Evolutionary conservation across 2,797 vertebrate species (phyloP).

Genomic region (Apodemus agrarius): DNA sequence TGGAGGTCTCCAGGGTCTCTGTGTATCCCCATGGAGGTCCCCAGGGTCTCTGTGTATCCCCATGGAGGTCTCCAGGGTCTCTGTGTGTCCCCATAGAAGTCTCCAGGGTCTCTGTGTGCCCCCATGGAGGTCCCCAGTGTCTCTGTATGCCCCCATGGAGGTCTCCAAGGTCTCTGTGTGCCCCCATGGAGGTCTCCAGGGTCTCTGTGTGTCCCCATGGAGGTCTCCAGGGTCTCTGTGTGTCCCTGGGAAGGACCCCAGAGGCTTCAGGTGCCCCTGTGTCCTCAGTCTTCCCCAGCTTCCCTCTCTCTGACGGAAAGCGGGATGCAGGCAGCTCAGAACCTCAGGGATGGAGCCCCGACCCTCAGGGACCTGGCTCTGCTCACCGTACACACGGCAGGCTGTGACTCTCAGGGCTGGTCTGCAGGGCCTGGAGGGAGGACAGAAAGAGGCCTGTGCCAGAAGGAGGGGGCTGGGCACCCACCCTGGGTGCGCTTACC

Average conservation of each 20-base stretch:
- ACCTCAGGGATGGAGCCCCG: background rate
- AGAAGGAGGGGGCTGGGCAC: background rate
- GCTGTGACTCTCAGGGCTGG: background rate
- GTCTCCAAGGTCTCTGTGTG: background rate
- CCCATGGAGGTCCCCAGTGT: background rate
- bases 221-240: background rate
- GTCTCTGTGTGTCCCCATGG: background rate
- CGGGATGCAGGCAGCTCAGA: background rate
- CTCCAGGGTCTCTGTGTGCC: background rate
- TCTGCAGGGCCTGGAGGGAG: background rate
- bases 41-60: background rate
- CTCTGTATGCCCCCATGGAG: background rate
- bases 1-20: background rate
- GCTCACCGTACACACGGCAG: background rate
- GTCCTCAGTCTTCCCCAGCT: background rate
- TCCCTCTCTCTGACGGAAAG: background rate
- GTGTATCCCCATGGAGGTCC: background rate
- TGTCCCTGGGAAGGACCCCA: background rate
- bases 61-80: background rate
- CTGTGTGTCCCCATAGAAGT: background rate
- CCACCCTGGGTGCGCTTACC: background rate
- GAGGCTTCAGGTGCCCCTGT: background rate
- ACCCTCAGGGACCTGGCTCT: background rate
- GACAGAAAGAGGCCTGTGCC: background rate
- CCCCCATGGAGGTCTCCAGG: background rate